A percentile compares a stretch with the other conserved stretches of the same genome.
Conservation (phyloP, 2,888 invertebrate genomes). For the Epirrhoe tristata region DNA sequence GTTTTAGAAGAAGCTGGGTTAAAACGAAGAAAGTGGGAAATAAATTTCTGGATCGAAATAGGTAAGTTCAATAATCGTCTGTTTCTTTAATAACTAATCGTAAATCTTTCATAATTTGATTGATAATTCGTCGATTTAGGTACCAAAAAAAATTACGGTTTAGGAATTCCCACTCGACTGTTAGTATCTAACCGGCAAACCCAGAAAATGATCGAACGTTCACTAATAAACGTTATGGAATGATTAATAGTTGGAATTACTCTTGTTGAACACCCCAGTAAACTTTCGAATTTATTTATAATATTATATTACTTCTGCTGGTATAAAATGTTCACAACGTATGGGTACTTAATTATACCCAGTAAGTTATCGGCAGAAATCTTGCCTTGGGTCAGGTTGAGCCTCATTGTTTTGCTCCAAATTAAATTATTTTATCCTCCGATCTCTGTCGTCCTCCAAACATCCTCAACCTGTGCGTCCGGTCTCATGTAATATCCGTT, state of each 20-base stretch:
- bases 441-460: constrained; percentile 35
- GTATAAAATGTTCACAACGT: too few species aligned
- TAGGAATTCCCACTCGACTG: too few species aligned
- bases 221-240: too few species aligned
- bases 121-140: too few species aligned
- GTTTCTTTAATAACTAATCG: not conserved
- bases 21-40: constrained; percentile 65
- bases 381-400: constrained; percentile 1
- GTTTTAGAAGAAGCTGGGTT: constrained; percentile 62
- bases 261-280: too few species aligned
- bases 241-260: too few species aligned
- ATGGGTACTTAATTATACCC: not conserved
- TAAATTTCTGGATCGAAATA: constrained; percentile 62
- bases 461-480: constrained; percentile 30
- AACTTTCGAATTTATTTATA: too few species aligned
- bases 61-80: constrained; percentile 53
- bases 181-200: too few species aligned
- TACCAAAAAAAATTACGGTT: too few species aligned
- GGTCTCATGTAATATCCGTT: constrained; percentile 38
- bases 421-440: constrained; percentile 14
- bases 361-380: not conserved
- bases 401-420: constrained; percentile 18
- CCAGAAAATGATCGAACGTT: too few species aligned
- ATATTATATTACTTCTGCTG: too few species aligned
- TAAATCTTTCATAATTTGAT: too few species aligned